Conservation (phyloP, 2,888 invertebrate species). For the Cryptocheilus praepositus region DNA sequence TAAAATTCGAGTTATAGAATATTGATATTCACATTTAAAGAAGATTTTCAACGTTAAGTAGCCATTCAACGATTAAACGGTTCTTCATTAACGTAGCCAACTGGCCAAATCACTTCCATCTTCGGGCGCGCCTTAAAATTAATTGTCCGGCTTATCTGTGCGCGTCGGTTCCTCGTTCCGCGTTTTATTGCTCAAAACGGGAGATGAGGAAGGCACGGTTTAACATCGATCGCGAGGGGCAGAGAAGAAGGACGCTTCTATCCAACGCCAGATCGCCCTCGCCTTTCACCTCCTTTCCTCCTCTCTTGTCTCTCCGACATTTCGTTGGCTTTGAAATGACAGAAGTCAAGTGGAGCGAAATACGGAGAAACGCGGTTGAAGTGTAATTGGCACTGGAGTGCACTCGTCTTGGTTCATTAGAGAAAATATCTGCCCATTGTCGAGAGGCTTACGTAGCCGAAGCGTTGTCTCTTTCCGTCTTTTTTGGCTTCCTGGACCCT, state of each 20-base stretch:
- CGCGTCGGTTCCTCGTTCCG: slow-evolving; percentile 52
- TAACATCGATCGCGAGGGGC: slow-evolving; percentile 61
- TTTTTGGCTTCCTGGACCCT: slow-evolving; percentile 1
- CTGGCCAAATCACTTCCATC: slow-evolving; percentile 47
- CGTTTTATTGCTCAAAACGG: slow-evolving; percentile 49
- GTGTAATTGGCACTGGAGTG: slow-evolving; percentile 75
- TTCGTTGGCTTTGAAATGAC: slow-evolving; percentile 70
- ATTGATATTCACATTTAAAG: background rate
- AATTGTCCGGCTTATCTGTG: slow-evolving; percentile 70
- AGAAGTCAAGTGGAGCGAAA: slow-evolving; percentile 70
- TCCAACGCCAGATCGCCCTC: slow-evolving; percentile 23
- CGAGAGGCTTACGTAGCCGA: slow-evolving; percentile 67
- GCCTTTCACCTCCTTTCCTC: slow-evolving; percentile 26
- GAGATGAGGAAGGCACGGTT: slow-evolving; percentile 42
- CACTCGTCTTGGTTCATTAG: slow-evolving; percentile 75
- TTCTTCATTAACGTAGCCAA: slow-evolving; percentile 41
- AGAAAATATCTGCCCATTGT: slow-evolving; percentile 74
- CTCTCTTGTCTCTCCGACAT: slow-evolving; percentile 52
- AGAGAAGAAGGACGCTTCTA: slow-evolving; percentile 36
- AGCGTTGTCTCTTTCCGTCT: slow-evolving; percentile 3
- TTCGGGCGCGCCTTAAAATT: slow-evolving; percentile 61
- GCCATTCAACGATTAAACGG: slow-evolving; percentile 43
- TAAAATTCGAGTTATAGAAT: too few relatives aligned
- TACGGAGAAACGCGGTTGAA: slow-evolving; percentile 68
- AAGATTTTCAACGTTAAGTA: slow-evolving; percentile 24